A percentile compares a stretch with the other conserved stretches of the same genome.
These are phyloP conservation scores for Cheiracanthium punctorium DNA, from an alignment of 2,888 invertebrate species.

Conservation along the genomic window DNA sequence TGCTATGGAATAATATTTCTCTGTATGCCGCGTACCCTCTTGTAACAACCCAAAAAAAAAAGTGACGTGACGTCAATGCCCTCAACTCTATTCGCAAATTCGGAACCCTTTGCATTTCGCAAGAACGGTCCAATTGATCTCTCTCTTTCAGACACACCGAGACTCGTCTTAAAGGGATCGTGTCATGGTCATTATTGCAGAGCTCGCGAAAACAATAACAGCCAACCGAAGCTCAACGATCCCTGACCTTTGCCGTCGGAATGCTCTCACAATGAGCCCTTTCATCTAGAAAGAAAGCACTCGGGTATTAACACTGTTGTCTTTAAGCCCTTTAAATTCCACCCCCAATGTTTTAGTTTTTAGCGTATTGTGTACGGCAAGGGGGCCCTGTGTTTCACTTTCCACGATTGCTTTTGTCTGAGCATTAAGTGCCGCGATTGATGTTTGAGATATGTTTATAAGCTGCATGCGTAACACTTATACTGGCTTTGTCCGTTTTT, in stretches of 20 bases:
- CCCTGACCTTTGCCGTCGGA: background rate
- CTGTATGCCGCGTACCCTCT: too few relatives aligned
- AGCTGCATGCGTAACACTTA: background rate
- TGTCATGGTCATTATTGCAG: slow-evolving; percentile 8
- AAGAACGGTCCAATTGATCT: too few relatives aligned
- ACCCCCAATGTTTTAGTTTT: too few relatives aligned
- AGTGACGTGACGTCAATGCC: too few relatives aligned
- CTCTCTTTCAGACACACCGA: background rate
- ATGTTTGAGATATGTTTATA: background rate
- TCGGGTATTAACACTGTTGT: too few relatives aligned
- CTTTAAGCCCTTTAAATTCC: too few relatives aligned
- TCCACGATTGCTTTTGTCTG: background rate
- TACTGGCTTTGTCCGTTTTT: background rate
- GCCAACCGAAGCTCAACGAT: background rate
- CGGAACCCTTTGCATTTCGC: too few relatives aligned
- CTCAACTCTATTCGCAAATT: too few relatives aligned
- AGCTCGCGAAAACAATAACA: background rate
- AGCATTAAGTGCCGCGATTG: background rate
- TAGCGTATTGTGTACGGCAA: too few relatives aligned
- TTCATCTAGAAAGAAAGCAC: background rate
- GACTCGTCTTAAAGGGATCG: background rate
- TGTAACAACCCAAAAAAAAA: too few relatives aligned
- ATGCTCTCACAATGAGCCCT: background rate
- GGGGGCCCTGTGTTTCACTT: background rate
- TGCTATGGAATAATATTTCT: too few relatives aligned